Conservation (phyloP, 2,888 invertebrate genomes). For the Siphlonurus alternatus region DNA sequence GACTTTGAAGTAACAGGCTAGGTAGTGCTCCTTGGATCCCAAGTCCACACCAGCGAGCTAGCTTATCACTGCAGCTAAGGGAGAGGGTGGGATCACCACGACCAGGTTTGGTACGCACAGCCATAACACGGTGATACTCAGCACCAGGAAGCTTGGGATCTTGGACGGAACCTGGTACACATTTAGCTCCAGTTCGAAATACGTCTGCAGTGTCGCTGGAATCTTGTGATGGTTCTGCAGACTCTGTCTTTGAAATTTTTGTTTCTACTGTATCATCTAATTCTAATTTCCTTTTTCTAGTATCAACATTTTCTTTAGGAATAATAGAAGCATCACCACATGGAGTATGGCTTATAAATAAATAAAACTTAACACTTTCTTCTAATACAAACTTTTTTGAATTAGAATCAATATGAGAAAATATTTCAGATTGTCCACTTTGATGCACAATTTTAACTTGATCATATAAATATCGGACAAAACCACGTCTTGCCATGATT, state of each 20-base stretch:
- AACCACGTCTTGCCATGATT: conserved; percentile 65
- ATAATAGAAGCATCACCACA: conserved; percentile 90
- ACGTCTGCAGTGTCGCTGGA: conserved; percentile 22
- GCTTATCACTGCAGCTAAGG: conserved; percentile 88
- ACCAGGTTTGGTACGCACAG: conserved; percentile 75
- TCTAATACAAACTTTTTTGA: conserved; percentile 32
- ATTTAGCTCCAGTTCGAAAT: conserved; percentile 82
- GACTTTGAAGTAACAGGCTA: conserved; percentile 41
- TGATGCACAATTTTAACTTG: conserved; percentile 33
- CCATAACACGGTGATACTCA: conserved; percentile 50
- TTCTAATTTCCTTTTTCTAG: not conserved
- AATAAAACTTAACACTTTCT: conserved; percentile 49
- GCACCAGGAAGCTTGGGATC: conserved; percentile 41
- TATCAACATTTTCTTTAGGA: conserved; percentile 31
- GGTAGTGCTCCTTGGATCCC: conserved; percentile 61
- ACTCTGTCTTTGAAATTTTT: too few relatives aligned
- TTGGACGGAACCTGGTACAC: conserved; percentile 37
- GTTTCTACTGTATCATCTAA: not conserved
- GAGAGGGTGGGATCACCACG: conserved; percentile 76
- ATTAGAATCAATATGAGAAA: conserved; percentile 24
- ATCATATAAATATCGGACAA: conserved; percentile 56
- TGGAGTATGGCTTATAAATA: conserved; percentile 74
- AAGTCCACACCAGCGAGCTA: conserved; percentile 72
- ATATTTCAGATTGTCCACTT: conserved; percentile 17
- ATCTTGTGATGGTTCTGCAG: too few relatives aligned